Evolutionary conservation across 2,888 invertebrate genomes (phyloP), one percentile per base, ranked within the genome.

Genomic region (Chloroclysta siterata): DNA sequence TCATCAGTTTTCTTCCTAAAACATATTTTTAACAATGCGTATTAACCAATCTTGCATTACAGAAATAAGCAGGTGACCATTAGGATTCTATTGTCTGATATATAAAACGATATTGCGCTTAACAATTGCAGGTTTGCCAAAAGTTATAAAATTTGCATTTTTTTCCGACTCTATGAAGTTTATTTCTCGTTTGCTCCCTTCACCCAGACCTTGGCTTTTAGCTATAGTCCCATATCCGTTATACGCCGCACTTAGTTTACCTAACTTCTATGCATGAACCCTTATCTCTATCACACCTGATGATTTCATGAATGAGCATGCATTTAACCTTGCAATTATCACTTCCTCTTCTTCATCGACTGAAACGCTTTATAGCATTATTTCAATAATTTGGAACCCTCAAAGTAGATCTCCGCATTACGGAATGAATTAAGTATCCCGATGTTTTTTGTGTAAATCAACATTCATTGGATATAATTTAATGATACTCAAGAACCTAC

Each of bases 91-190:
- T 72, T 74, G 17, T 46, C 52, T 53, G 15, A 52, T 52, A 60
- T 75, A 65, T 63, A 65, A 74, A 68, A 69, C 64, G 73, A 72
- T 71, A 68, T 77, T 81, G 84, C 86, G 84, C 90, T 92, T 92
- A 92, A 92, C 92, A 92, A 92, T 92, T 92, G 92, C 91, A 92
- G 90, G 91, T 91, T 92, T 92, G 92, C 92, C 92, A 91, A 88
- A 83, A 87, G 90, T 92, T 90, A 76, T 88, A 90, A 92, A 92
- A 91, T 92, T 92, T 83, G 92, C 92, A 91, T 91, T 92, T 88
- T 91, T 92, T 91, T 91, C 89, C 89, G 83, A 83, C 78, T 84
- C 81, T 84, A 81, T 74, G 82, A 82, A 83, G 75, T 60, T 71
- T 52, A 60, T 28, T 68, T 80, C 42, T 82, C 56, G 71, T 82